A percentile compares a stretch with the other conserved stretches of the same genome.
Evolutionary conservation across 1,140 invertebrate genomes (phyloP).

Genomic region (Sitophilus oryzae): DNA sequence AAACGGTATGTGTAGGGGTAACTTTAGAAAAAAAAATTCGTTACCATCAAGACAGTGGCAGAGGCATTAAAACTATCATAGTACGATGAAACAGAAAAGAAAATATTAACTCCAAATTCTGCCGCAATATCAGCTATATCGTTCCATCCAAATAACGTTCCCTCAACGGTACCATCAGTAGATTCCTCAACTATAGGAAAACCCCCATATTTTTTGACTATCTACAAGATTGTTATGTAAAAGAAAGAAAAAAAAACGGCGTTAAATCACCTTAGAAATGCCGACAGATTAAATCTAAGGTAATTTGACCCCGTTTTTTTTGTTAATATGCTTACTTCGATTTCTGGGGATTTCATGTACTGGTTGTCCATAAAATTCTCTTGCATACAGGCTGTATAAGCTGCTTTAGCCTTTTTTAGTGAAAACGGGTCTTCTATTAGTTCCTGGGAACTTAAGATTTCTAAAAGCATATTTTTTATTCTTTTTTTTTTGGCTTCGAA

Average conservation of each 20-base stretch:
- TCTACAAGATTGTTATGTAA: background rate
- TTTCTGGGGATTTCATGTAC: slow-evolving; percentile 14
- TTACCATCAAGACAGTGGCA: slow-evolving; percentile 25
- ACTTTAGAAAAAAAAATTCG: too few relatives aligned
- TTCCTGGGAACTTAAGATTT: slow-evolving; percentile 22
- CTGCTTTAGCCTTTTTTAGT: slow-evolving; percentile 34
- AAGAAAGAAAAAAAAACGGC: background rate
- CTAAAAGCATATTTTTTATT: too few relatives aligned
- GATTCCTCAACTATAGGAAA: slow-evolving; percentile 20
- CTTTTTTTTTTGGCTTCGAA: too few relatives aligned
- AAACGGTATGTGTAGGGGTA: background rate
- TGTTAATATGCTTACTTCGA: slow-evolving; percentile 5
- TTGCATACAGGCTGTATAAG: slow-evolving; percentile 31
- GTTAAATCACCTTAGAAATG: background rate
- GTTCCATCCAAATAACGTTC: slow-evolving; percentile 31
- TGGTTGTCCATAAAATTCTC: slow-evolving; percentile 8
- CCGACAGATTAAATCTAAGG: too few relatives aligned
- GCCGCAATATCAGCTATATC: slow-evolving; percentile 31
- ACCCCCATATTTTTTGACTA: slow-evolving; percentile 17
- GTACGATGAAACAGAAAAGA: slow-evolving; percentile 26
- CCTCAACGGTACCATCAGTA: background rate
- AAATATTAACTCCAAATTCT: slow-evolving; percentile 33
- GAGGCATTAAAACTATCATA: slow-evolving; percentile 21
- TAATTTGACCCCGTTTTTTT: background rate
- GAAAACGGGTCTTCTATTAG: slow-evolving; percentile 24